Conservation (phyloP, 2,797 vertebrate species). For the Diceros bicornis region DNA sequence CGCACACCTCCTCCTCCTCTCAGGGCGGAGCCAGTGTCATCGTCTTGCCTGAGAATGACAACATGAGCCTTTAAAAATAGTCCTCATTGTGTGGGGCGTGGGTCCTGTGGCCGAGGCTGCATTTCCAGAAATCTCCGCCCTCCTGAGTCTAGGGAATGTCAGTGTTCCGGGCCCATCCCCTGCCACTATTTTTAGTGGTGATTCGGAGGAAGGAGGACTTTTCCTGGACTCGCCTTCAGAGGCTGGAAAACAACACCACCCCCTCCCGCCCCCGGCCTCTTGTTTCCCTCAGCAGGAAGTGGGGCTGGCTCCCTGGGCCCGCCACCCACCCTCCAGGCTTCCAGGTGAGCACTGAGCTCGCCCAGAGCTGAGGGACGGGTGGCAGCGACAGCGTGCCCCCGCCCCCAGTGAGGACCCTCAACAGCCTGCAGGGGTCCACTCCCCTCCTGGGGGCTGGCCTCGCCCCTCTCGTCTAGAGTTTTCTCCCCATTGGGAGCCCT, state of each 20-base stretch:
- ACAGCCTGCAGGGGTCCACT: background rate
- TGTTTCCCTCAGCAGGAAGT: constrained; percentile 65
- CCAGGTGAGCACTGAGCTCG: background rate
- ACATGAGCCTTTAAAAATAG: constrained; percentile 1
- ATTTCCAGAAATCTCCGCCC: constrained; percentile 60
- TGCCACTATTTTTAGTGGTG: constrained; percentile 74
- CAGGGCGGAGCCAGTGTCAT: background rate
- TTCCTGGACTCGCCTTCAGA: constrained; percentile 79
- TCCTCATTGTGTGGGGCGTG: background rate
- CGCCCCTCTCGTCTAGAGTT: background rate
- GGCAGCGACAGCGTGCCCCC: too few species aligned
- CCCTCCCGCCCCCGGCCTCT: background rate
- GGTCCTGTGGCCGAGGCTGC: background rate
- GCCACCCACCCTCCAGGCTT: rapidly evolving
- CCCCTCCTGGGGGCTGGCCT: background rate
- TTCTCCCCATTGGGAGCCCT: background rate
- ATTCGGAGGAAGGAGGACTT: constrained; percentile 75
- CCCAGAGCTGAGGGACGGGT: background rate
- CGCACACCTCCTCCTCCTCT: background rate
- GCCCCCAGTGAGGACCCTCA: rapidly evolving
- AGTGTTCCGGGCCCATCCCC: background rate
- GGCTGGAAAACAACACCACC: constrained; percentile 66
- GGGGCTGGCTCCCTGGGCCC: background rate
- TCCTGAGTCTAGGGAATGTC: constrained; percentile 29
- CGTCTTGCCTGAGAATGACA: background rate